Evolutionary conservation across 2,888 invertebrate species (phyloP).

Genomic region (Biston betularia): DNA sequence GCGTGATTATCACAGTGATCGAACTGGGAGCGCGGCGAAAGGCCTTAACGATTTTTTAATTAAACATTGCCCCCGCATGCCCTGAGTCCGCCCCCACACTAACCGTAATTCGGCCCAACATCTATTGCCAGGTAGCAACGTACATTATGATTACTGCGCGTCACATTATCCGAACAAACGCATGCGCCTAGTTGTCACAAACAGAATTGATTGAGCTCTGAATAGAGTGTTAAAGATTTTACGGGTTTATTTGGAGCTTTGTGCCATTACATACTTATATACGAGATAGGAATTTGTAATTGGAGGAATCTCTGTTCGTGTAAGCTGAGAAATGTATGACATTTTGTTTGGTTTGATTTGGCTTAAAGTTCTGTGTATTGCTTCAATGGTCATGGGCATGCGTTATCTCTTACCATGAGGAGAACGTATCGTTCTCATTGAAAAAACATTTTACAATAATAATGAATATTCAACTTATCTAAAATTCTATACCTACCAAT

Average conservation of each 20-base stretch:
- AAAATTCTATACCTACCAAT: too few species aligned
- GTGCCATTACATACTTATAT: neutral
- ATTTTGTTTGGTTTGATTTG: neutral
- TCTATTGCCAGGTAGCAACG: conserved; percentile 35
- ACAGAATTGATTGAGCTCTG: conserved; percentile 31
- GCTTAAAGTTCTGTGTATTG: too few species aligned
- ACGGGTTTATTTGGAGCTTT: conserved; percentile 15
- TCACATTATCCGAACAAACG: conserved; percentile 33
- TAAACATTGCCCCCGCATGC: neutral
- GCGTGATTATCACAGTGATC: too few species aligned
- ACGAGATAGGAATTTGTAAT: neutral
- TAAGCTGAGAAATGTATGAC: neutral
- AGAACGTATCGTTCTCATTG: too few species aligned
- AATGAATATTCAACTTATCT: too few species aligned
- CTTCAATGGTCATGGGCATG: too few species aligned
- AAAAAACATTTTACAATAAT: too few species aligned
- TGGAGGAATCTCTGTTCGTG: neutral
- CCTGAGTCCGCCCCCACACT: conserved; percentile 27
- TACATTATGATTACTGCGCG: conserved; percentile 40
- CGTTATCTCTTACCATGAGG: too few species aligned
- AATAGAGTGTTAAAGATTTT: conserved; percentile 28
- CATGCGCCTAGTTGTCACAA: conserved; percentile 30
- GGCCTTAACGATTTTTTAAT: neutral
- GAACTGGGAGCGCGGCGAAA: neutral
- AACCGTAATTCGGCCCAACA: conserved; percentile 39